These are phyloP conservation scores for Molothrus aeneus DNA, from an alignment of 2,797 vertebrate genomes.

Conservation along the genomic window DNA sequence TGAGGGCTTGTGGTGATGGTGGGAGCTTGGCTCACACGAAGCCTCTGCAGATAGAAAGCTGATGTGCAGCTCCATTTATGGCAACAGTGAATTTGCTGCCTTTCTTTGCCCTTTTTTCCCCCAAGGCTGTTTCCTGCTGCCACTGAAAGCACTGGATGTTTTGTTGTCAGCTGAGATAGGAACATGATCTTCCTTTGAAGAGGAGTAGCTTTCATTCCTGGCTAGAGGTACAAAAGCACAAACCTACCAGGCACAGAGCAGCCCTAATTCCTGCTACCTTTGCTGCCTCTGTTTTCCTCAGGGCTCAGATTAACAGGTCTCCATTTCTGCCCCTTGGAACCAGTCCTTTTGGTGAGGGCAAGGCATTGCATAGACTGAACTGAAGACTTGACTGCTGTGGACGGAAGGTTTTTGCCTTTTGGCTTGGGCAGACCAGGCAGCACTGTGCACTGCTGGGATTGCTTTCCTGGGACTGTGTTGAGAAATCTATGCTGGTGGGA, in stretches of 20 bases:
- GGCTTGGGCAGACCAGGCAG: background rate
- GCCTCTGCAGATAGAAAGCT: background rate
- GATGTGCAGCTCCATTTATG: background rate
- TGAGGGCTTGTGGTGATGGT: fast-evolving
- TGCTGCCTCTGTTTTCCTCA: background rate
- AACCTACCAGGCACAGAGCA: background rate
- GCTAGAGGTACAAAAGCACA: background rate
- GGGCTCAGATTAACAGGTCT: background rate
- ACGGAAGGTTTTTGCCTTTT: background rate
- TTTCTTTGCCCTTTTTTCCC: background rate
- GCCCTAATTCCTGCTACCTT: background rate
- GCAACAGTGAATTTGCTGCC: background rate
- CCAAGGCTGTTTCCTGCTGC: background rate
- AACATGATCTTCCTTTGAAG: background rate
- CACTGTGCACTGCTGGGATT: fast-evolving
- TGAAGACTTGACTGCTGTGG: background rate
- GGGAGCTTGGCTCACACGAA: background rate
- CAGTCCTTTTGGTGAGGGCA: background rate
- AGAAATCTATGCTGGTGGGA: background rate
- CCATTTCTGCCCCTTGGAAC: background rate
- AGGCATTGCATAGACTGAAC: background rate
- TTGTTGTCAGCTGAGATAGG: background rate
- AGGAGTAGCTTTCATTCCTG: fast-evolving
- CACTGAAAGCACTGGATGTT: background rate
- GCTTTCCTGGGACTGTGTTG: background rate